phyloP scores from a whole-genome alignment of 53 echinoderm and acorn worm species.

The Antedon mediterranea region DNA sequence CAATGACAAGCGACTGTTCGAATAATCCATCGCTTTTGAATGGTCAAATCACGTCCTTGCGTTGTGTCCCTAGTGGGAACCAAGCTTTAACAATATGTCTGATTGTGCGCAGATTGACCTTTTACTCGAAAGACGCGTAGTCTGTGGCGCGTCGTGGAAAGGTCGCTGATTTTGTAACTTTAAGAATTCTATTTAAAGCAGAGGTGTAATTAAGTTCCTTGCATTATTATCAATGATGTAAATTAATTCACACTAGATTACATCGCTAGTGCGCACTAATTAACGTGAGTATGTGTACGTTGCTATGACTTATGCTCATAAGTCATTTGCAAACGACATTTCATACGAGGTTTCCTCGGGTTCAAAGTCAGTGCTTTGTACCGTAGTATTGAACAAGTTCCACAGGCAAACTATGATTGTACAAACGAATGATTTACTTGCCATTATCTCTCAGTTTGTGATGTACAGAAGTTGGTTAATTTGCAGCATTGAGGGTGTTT shows the following conservation, averaged over 20 bases:
- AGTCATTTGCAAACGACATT: neutral
- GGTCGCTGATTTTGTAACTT: too few species aligned
- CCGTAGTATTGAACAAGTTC: neutral
- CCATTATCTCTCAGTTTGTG: neutral
- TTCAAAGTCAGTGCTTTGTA: neutral
- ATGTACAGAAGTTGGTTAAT: conserved; percentile 1
- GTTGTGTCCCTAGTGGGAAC: too few species aligned
- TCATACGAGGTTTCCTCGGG: neutral
- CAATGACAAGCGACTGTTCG: too few species aligned
- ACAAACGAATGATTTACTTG: neutral
- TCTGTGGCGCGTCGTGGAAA: too few species aligned
- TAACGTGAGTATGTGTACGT: neutral
- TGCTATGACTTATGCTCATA: neutral
- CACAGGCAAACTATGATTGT: neutral
- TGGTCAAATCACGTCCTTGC: too few species aligned
- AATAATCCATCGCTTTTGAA: too few species aligned
- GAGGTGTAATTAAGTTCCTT: too few species aligned
- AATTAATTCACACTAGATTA: neutral
- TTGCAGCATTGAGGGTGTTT: neutral
- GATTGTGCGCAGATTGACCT: too few species aligned
- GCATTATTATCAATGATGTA: too few species aligned
- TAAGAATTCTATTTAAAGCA: too few species aligned
- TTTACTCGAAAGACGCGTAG: too few species aligned
- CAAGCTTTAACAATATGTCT: too few species aligned
- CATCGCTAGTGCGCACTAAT: neutral